Evolutionary conservation across 2,113 vertebrate species (phyloP).

Genomic region (Numenius arquata): DNA sequence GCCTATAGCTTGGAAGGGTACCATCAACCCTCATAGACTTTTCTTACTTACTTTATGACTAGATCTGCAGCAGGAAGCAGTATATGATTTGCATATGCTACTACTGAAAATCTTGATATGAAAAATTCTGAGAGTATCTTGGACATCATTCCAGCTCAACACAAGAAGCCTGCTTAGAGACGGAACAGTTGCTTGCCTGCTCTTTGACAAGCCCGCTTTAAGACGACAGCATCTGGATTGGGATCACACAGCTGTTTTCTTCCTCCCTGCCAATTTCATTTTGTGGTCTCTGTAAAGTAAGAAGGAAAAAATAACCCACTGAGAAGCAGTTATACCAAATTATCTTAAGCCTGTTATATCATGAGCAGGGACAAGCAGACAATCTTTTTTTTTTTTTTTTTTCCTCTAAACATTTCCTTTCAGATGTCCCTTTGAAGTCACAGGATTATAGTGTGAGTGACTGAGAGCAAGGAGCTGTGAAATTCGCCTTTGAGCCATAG

Average conservation of each 20-base stretch:
- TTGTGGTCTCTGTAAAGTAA: neutral
- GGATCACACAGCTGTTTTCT: neutral
- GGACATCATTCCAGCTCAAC: neutral
- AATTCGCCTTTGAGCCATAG: neutral
- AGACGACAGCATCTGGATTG: neutral
- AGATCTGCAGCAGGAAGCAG: neutral
- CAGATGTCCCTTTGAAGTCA: slow-evolving; percentile 51
- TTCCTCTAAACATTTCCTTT: neutral
- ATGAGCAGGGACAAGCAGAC: neutral
- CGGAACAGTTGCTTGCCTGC: neutral
- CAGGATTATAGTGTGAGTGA: neutral
- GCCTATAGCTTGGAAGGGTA: neutral
- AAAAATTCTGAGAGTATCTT: neutral
- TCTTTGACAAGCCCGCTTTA: neutral
- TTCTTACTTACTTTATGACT: neutral
- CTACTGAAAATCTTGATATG: neutral
- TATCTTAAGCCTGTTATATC: slow-evolving; percentile 28
- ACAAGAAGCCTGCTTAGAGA: neutral
- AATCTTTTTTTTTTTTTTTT: neutral
- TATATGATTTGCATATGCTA: neutral
- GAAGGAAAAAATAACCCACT: neutral
- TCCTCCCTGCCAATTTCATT: neutral
- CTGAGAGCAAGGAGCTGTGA: slow-evolving; percentile 24
- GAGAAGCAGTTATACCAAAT: slow-evolving; percentile 10
- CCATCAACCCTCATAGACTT: neutral